Evolutionary conservation across 2,113 vertebrate species (phyloP).

Genomic region (Vulpes vulpes): DNA sequence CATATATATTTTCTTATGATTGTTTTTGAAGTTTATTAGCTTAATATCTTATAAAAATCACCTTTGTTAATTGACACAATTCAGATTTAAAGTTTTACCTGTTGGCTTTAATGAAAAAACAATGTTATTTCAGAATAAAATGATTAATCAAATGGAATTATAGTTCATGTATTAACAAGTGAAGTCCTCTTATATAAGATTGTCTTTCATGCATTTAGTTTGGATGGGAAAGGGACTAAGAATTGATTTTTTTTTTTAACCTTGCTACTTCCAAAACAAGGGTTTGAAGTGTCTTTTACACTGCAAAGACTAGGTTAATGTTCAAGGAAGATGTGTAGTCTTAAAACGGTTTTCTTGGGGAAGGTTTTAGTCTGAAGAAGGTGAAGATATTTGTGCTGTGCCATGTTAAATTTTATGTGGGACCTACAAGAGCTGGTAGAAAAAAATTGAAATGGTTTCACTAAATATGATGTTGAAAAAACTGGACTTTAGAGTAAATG

Average conservation of each 20-base stretch:
- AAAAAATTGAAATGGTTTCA: constrained; percentile 30
- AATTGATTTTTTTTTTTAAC: background rate
- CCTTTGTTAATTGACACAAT: constrained; percentile 55
- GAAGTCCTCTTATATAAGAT: background rate
- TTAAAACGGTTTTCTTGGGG: background rate
- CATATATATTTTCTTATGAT: background rate
- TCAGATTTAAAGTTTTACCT: constrained; percentile 12
- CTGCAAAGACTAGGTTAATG: constrained; percentile 29
- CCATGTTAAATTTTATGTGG: constrained; percentile 15
- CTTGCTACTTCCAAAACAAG: constrained; percentile 40
- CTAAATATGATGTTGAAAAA: background rate
- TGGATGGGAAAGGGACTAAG: background rate
- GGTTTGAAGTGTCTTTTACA: constrained; percentile 38
- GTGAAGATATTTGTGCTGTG: background rate
- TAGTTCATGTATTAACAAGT: constrained; percentile 42
- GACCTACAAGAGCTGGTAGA: background rate
- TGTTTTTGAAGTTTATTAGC: constrained; percentile 48
- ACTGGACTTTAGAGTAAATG: constrained; percentile 22
- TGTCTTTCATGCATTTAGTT: constrained; percentile 40
- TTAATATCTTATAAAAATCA: constrained; percentile 32
- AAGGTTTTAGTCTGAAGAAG: constrained; percentile 23
- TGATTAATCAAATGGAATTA: constrained; percentile 30
- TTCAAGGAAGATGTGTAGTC: background rate
- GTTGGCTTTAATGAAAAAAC: constrained; percentile 61
- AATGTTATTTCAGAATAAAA: constrained; percentile 61